phyloP scores from a whole-genome alignment of 2,113 vertebrate species.

The Neogobius melanostomus region DNA sequence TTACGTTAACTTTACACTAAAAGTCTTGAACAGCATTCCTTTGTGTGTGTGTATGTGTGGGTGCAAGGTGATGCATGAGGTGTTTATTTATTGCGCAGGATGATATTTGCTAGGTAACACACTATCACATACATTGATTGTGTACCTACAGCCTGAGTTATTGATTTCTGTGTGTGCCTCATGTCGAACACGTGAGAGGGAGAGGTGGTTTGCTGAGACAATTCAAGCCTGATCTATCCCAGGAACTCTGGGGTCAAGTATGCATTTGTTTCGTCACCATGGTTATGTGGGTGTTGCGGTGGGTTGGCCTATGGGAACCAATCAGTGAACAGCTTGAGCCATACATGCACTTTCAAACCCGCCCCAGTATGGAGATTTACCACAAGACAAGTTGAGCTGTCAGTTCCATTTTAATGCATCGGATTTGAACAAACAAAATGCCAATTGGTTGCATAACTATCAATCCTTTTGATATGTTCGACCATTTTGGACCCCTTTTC shows the following conservation, averaged over 20 bases:
- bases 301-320: constrained; percentile 52
- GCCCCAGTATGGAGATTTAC: not conserved
- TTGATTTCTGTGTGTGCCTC: constrained; percentile 4
- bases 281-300: constrained; percentile 18
- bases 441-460: no score
- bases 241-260: constrained; percentile 49
- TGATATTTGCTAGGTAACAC: not conserved
- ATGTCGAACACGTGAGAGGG: constrained; percentile 37
- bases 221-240: constrained; percentile 29
- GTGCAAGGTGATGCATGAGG: no score
- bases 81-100: not conserved
- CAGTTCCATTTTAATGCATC: no score
- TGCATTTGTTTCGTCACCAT: constrained; percentile 44
- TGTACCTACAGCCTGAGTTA: not conserved
- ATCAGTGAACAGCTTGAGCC: constrained; percentile 37
- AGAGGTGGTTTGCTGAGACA: constrained; percentile 6
- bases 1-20: no score
- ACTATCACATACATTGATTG: constrained; percentile 1
- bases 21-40: not conserved
- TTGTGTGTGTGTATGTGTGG: not conserved
- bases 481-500: no score
- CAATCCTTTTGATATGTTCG: no score
- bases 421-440: no score
- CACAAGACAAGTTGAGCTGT: constrained; percentile 9
- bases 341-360: constrained; percentile 24